Conservation (phyloP, 2,113 vertebrate genomes). For the Toxotes chatareus region DNA sequence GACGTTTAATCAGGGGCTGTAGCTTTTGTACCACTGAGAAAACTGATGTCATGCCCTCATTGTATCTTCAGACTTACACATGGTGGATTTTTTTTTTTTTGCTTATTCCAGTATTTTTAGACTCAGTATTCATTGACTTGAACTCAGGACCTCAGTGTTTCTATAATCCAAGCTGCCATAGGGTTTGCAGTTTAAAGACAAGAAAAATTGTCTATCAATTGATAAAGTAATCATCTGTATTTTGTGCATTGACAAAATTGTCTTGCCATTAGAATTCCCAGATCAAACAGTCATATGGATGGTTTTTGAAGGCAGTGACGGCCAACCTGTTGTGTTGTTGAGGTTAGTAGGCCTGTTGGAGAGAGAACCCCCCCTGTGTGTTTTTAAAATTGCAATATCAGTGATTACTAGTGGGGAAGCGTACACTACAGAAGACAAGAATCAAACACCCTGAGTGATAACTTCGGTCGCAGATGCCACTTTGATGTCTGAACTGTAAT, state of each 20-base stretch:
- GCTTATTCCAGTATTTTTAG: neutral
- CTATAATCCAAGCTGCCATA: no score
- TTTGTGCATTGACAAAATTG: neutral
- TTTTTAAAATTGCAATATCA: neutral
- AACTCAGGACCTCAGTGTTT: no score
- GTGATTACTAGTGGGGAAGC: neutral
- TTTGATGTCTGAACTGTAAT: conserved; percentile 50
- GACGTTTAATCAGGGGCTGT: neutral
- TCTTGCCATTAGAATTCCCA: neutral
- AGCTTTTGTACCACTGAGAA: neutral
- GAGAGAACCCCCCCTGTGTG: neutral
- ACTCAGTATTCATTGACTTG: neutral
- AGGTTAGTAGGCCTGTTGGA: neutral
- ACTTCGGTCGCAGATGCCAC: conserved; percentile 3
- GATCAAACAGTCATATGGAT: neutral
- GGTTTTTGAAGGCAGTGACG: neutral
- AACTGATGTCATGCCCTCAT: neutral
- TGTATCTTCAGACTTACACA: neutral
- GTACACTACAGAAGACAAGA: conserved; percentile 8
- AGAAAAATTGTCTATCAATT: neutral
- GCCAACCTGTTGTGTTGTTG: neutral
- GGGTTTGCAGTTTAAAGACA: neutral
- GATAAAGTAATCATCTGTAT: neutral
- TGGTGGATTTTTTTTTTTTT: neutral
- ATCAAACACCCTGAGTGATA: neutral